Conservation (phyloP, 2,113 vertebrate genomes). For the Podiceps cristatus region DNA sequence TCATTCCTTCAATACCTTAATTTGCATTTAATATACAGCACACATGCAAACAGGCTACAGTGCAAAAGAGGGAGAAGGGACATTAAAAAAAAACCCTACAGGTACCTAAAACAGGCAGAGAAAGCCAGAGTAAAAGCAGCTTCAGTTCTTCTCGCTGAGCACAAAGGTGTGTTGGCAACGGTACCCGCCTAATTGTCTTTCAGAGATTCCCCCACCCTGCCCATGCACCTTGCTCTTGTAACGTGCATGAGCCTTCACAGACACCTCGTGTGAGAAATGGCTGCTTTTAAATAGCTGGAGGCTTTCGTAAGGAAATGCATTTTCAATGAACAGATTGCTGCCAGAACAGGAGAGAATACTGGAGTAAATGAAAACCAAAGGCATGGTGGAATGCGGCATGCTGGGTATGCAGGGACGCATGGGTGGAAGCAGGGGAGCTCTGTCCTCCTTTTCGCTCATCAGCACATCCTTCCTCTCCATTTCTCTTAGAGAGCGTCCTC, state of each 20-base stretch:
- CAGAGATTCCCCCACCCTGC: neutral
- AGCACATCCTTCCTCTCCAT: neutral
- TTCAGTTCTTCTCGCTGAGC: neutral
- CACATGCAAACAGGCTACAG: neutral
- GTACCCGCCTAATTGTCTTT: neutral
- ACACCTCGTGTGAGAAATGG: neutral
- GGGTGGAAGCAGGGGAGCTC: neutral
- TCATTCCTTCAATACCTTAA: neutral
- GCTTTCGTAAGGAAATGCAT: neutral
- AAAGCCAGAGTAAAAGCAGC: neutral
- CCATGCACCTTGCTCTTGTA: neutral
- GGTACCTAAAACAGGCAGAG: neutral
- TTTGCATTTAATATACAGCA: neutral
- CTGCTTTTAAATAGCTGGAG: neutral
- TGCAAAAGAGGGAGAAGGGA: neutral
- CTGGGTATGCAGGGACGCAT: rapidly evolving
- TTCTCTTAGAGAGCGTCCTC: neutral
- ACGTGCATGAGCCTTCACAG: neutral
- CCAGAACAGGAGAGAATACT: neutral
- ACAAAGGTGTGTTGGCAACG: neutral
- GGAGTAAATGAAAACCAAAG: neutral
- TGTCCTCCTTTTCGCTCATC: neutral
- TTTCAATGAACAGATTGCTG: neutral
- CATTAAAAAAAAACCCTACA: neutral
- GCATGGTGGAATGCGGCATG: rapidly evolving